Conservation (phyloP, 2,797 vertebrate genomes). For the Ctenochaetus hawaiiensis region DNA sequence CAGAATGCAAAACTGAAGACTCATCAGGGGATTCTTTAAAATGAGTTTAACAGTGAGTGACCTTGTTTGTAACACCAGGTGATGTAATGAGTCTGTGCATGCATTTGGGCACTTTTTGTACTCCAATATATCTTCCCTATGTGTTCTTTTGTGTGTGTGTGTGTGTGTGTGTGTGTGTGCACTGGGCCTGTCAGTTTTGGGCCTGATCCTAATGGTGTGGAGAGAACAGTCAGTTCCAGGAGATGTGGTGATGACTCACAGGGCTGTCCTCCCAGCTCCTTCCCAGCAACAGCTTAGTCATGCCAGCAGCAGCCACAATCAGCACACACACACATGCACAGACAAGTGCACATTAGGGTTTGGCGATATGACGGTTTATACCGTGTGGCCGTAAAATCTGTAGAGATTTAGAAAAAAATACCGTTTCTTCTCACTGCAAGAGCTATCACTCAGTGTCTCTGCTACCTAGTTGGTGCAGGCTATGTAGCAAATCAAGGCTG, state of each 20-base stretch:
- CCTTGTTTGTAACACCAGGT: constrained; percentile 52
- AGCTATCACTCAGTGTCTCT: no score
- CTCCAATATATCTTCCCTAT: constrained; percentile 26
- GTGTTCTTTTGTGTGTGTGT: constrained; percentile 8
- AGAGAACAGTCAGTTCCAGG: constrained; percentile 83
- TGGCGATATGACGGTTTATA: no score
- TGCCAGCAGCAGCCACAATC: constrained; percentile 80
- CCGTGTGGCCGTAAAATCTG: neutral
- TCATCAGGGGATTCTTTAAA: constrained; percentile 52
- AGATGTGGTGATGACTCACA: constrained; percentile 87
- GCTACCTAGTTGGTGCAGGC: no score
- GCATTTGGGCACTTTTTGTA: constrained; percentile 45
- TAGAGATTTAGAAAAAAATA: no score
- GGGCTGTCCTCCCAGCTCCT: constrained; percentile 84
- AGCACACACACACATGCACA: constrained; percentile 43
- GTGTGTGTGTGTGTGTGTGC: constrained; percentile 35
- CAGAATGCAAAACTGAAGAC: constrained; percentile 33
- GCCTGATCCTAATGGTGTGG: constrained; percentile 74
- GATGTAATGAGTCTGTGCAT: constrained; percentile 47
- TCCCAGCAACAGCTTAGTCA: constrained; percentile 86
- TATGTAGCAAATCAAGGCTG: neutral
- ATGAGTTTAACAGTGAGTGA: constrained; percentile 60
- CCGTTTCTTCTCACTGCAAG: no score
- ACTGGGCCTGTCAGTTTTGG: constrained; percentile 65
- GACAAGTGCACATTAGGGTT: constrained; percentile 15